Evolutionary conservation across 2,797 vertebrate genomes (phyloP).

Genomic region (Muscicapa striata): DNA sequence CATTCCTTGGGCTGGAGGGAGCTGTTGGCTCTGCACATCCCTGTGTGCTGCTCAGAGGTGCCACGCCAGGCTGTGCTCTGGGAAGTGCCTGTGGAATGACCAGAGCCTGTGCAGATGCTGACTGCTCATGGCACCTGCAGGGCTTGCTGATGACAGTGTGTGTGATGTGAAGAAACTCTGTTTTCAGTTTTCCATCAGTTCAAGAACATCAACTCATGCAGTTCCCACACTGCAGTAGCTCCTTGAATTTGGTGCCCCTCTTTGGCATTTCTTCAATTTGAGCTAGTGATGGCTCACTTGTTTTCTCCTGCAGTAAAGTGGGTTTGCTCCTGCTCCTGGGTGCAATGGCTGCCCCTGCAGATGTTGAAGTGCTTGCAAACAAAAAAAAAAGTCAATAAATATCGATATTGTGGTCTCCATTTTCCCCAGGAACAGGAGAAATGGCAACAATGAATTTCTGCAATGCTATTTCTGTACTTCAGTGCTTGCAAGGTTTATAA

Average conservation of each 20-base stretch:
- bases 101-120: not conserved
- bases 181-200: not conserved
- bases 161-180: not conserved
- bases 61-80: accelerated
- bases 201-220: not conserved
- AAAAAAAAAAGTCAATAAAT: not conserved
- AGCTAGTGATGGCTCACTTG: not conserved
- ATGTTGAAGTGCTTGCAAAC: not conserved
- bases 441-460: not conserved
- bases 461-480: not conserved
- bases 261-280: not conserved
- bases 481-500: not conserved
- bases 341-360: not conserved
- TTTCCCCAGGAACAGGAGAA: not conserved
- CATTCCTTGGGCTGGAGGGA: not conserved
- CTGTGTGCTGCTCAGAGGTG: not conserved
- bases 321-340: not conserved
- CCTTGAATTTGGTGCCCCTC: not conserved
- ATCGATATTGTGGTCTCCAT: not conserved
- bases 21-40: not conserved
- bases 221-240: not conserved
- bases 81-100: not conserved
- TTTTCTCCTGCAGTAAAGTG: not conserved
- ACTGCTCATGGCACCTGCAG: accelerated
- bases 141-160: accelerated